Evolutionary conservation across 2,888 invertebrate species (phyloP).

Genomic region (Tortricodes alternella): DNA sequence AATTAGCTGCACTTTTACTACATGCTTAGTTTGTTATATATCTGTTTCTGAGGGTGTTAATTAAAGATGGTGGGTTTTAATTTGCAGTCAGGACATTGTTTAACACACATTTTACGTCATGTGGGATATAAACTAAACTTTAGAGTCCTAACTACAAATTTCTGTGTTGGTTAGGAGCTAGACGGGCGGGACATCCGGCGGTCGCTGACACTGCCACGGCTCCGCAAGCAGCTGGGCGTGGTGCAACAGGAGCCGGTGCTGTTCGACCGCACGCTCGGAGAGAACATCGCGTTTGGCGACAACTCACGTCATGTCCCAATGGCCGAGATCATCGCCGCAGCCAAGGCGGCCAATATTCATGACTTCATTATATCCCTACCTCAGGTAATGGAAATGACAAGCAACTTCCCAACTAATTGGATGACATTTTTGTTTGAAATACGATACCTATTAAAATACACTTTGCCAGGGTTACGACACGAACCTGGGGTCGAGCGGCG

Average conservation of each 20-base stretch:
- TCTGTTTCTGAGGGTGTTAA: too few species aligned
- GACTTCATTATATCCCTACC: slow-evolving; percentile 88
- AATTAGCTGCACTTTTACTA: too few species aligned
- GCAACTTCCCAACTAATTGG: too few species aligned
- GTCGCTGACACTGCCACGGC: slow-evolving; percentile 84
- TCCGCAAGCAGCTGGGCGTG: slow-evolving; percentile 89
- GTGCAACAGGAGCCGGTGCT: slow-evolving; percentile 93
- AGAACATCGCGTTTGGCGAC: slow-evolving; percentile 94
- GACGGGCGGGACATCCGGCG: slow-evolving; percentile 83
- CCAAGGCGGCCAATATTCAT: slow-evolving; percentile 91
- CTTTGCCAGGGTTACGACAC: slow-evolving; percentile 86
- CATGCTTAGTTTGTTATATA: too few species aligned
- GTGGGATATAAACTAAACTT: too few species aligned
- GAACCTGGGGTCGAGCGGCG: slow-evolving; percentile 85
- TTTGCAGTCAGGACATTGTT: too few species aligned
- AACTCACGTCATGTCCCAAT: slow-evolving; percentile 86
- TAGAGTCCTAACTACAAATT: not conserved
- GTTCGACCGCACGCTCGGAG: slow-evolving; percentile 90
- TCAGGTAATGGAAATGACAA: slow-evolving; percentile 60
- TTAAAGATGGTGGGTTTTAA: too few species aligned
- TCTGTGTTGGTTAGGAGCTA: slow-evolving; percentile 57
- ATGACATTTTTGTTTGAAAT: not conserved
- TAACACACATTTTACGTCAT: too few species aligned
- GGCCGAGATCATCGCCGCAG: slow-evolving; percentile 88
- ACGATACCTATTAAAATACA: too few species aligned